Base-by-base conservation (phyloP, 2,113 vertebrate genomes). In the Ranitomeya imitator region DNA sequence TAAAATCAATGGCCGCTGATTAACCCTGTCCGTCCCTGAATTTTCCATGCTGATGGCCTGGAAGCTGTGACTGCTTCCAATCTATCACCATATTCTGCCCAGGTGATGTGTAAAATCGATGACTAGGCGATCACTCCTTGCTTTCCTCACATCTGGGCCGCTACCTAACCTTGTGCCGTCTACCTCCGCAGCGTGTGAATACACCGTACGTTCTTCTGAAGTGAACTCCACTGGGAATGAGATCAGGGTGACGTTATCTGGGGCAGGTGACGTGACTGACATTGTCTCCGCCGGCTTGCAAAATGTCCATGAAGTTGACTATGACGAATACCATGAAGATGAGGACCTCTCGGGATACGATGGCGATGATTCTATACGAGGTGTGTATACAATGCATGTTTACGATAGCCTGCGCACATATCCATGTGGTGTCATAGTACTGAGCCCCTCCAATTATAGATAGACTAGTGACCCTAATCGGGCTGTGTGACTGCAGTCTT, bases 351-450 rank as follows among this genome's bases (percentile, higher is more conserved):
- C 55, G 5, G 74, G 60, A 9, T 69, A 37, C 31, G 21, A 37
- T 45, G 67, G 63, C 69, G 87, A 85, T 3, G 87, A 89, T 26
- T 59, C 82, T 79, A 89, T 89, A 37, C 87, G 59, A 57, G 87
- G 87, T 89, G 69, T 37, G 87, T 63, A 10, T 57, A 15, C 15
- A 7, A 31, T 23, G 37, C 37, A 45, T 45, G 37, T 45, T 45
- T 45, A 45, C 37, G 2, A 5, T 45, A 45, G 3, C 37, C 37
- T 37, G 37, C 37, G 3, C 37, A 45, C 37, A 45, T 45, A 45
- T 45, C 5, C 37, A 31, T 31, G 26, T 31, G 26, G 26, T 31
- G 26, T 31, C 1, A 31, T 45, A 45, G 3, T 45, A 45, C 4
- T 45, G 37, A 45, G 5, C 37, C 37, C 5, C 37, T 45, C 37